phyloP scores from a whole-genome alignment of 2,888 invertebrate genomes.

The Meandrusa payeni region DNA sequence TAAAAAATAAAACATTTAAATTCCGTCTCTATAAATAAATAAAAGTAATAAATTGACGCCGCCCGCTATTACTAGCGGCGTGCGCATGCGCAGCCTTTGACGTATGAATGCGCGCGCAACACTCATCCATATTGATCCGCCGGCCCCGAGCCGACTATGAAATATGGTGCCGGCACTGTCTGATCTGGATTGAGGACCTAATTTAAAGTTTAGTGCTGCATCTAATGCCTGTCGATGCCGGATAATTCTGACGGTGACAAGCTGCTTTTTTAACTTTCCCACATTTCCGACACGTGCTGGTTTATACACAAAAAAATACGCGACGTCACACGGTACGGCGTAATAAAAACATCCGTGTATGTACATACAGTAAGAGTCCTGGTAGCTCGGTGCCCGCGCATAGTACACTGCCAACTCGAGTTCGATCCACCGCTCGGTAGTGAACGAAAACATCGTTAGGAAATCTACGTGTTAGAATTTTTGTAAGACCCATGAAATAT shows the following conservation, averaged over 20 bases:
- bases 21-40: slow-evolving; percentile 32
- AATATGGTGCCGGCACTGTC: slow-evolving; percentile 44
- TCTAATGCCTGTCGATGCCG: slow-evolving; percentile 43
- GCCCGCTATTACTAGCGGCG: slow-evolving; percentile 14
- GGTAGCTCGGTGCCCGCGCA: no score
- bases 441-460: no score
- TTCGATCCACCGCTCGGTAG: no score
- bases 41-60: slow-evolving; percentile 29
- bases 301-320: no score
- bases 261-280: slow-evolving; percentile 7
- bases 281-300: no score
- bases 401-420: no score
- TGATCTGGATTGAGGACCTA: slow-evolving; percentile 54
- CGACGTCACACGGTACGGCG: no score
- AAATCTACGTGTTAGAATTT: no score
- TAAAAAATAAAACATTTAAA: slow-evolving; percentile 19
- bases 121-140: slow-evolving; percentile 69
- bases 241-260: slow-evolving; percentile 16
- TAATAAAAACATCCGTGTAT: no score
- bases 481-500: no score
- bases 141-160: slow-evolving; percentile 40
- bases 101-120: slow-evolving; percentile 63
- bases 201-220: slow-evolving; percentile 35
- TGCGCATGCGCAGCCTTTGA: slow-evolving; percentile 42
- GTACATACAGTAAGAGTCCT: no score